Evolutionary conservation across 2,888 invertebrate genomes (phyloP).

Genomic region (Bellardia bayeri): DNA sequence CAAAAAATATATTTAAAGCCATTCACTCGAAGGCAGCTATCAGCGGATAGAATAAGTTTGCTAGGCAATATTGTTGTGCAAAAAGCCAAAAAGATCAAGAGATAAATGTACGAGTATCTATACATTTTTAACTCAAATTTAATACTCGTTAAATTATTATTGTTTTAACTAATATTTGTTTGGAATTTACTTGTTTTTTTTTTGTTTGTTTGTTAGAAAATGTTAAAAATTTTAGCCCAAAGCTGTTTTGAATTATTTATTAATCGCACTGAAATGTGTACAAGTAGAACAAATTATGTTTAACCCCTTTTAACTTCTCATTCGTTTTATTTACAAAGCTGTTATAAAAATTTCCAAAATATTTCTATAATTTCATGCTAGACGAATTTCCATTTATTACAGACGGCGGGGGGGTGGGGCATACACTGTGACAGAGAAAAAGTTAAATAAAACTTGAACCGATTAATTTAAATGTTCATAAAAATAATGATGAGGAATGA

Average conservation of each 20-base stretch:
- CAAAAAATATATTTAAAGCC: conserved; percentile 18
- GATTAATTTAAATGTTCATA: no score
- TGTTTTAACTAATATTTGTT: conserved; percentile 11
- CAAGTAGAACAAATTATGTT: background rate
- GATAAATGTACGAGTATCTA: conserved; percentile 36
- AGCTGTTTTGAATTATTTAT: background rate
- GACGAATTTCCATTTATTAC: background rate
- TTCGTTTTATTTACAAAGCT: conserved; percentile 35
- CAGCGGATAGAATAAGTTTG: background rate
- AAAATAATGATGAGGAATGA: no score
- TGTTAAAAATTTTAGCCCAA: background rate
- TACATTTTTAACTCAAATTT: conserved; percentile 40
- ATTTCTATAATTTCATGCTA: conserved; percentile 16
- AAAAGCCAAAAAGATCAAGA: conserved; percentile 31
- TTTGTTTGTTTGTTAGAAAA: background rate
- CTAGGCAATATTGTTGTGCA: background rate
- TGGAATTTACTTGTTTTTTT: background rate
- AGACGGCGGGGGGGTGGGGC: background rate
- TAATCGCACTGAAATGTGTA: background rate
- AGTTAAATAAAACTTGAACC: no score
- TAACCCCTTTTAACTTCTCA: conserved; percentile 23
- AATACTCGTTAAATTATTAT: conserved; percentile 27
- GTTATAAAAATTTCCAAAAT: conserved; percentile 3
- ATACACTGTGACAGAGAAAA: background rate
- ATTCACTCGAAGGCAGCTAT: background rate